phyloP scores from a whole-genome alignment of 92 coral and sea anemone species.

The Siderastrea radians region DNA sequence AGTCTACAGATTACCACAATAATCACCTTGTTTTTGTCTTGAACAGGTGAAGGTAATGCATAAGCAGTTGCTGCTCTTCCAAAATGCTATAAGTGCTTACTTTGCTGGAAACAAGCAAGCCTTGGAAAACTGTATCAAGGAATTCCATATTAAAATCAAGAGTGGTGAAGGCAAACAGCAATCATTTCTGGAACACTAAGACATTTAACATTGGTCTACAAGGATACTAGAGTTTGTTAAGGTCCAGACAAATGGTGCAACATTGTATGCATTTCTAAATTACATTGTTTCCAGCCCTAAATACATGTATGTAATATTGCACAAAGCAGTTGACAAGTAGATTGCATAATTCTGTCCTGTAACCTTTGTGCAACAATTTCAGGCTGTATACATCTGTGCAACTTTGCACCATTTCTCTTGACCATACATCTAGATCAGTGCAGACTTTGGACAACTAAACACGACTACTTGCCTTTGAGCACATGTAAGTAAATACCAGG shows the following conservation, averaged over 20 bases:
- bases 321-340: not conserved
- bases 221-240: not conserved
- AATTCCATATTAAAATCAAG: slow-evolving; percentile 93
- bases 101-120: slow-evolving; percentile 99
- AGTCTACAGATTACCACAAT: not conserved
- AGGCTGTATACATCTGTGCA: too few relatives aligned
- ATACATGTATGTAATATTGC: not conserved
- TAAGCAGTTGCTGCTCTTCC: slow-evolving; percentile 93
- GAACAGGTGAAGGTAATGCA: slow-evolving; percentile 98
- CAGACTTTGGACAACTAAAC: not conserved
- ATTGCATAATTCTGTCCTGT: not conserved
- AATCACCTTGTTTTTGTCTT: not conserved
- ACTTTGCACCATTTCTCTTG: too few relatives aligned
- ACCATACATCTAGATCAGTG: too few relatives aligned
- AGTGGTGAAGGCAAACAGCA: slow-evolving; percentile 84
- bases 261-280: not conserved
- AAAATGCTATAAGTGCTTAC: slow-evolving; percentile 97
- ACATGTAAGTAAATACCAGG: not conserved
- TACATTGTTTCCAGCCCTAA: too few relatives aligned
- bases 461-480: not conserved
- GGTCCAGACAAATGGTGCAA: not conserved
- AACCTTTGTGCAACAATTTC: too few relatives aligned
- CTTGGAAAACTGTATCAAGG: slow-evolving; percentile 90
- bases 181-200: slow-evolving; percentile 87
- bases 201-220: not conserved